Evolutionary conservation across 2,113 vertebrate species (phyloP).

Genomic region (Zosterops hypoxanthus): DNA sequence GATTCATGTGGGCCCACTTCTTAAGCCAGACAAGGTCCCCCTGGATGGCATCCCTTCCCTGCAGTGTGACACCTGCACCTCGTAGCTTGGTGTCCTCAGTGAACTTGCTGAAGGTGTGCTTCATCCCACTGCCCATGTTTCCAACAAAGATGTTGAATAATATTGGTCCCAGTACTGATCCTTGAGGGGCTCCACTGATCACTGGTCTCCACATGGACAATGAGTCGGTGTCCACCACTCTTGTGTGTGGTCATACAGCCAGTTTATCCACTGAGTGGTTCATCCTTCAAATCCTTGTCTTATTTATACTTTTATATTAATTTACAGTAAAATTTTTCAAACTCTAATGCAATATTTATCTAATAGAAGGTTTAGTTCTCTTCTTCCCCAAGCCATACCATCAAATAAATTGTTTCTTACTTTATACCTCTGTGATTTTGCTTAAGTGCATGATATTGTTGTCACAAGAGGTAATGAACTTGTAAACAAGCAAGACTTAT

Average conservation of each 20-base stretch:
- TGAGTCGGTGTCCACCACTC: not conserved
- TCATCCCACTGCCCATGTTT: too few relatives aligned
- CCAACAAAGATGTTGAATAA: not conserved
- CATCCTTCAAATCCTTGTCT: not conserved
- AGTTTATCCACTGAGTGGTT: not conserved
- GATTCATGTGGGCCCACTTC: rapidly evolving
- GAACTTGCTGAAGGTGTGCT: not conserved
- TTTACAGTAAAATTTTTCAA: not conserved
- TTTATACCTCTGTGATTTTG: not conserved
- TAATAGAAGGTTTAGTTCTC: not conserved
- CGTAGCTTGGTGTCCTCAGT: rapidly evolving
- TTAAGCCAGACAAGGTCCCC: not conserved
- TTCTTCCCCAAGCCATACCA: not conserved
- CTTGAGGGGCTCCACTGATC: not conserved
- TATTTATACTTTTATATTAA: not conserved
- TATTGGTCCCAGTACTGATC: too few relatives aligned
- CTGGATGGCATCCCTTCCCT: not conserved
- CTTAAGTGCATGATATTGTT: not conserved
- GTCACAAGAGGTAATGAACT: not conserved
- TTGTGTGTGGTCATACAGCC: not conserved
- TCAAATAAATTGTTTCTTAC: not conserved
- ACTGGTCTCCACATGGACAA: rapidly evolving
- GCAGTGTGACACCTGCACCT: rapidly evolving
- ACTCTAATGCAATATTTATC: not conserved
- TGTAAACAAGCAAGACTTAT: not conserved